These are phyloP conservation scores for Drosophila aff. DNA, from an alignment of 1,140 invertebrate genomes.

Conservation along the genomic window DNA sequence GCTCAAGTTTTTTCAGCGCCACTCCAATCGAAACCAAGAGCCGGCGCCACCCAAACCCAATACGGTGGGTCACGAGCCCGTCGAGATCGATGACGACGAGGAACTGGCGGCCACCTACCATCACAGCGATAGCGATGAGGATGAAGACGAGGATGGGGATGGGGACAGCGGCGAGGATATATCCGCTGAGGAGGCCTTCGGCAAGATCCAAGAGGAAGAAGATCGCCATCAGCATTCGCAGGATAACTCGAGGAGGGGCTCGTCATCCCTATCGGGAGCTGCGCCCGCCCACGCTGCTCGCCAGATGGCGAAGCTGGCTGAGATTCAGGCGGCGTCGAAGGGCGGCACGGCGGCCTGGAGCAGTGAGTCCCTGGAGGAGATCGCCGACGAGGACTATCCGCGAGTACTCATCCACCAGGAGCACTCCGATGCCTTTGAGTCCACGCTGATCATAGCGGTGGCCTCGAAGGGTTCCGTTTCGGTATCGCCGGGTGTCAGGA, in stretches of 20 bases:
- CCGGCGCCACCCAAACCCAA: slow-evolving; percentile 48
- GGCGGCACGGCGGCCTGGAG: slow-evolving; percentile 62
- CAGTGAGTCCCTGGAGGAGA: slow-evolving; percentile 68
- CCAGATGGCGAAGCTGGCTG: slow-evolving; percentile 54
- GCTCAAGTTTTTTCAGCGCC: slow-evolving; percentile 70
- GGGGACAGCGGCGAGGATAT: slow-evolving; percentile 52
- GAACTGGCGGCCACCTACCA: slow-evolving; percentile 69
- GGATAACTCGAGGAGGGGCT: background rate
- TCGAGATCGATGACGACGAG: slow-evolving; percentile 70
- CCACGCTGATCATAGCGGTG: slow-evolving; percentile 79
- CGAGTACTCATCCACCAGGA: slow-evolving; percentile 81
- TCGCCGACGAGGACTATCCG: slow-evolving; percentile 65
- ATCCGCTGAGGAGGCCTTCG: slow-evolving; percentile 56
- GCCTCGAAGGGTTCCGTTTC: slow-evolving; percentile 46
- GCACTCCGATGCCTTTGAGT: slow-evolving; percentile 75
- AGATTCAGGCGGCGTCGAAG: slow-evolving; percentile 49
- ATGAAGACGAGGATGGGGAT: slow-evolving; percentile 8
- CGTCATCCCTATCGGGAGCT: slow-evolving; percentile 23
- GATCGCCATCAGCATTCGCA: background rate
- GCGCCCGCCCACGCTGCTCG: slow-evolving; percentile 34
- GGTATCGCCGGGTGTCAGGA: background rate
- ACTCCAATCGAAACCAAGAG: slow-evolving; percentile 2
- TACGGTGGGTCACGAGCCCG: slow-evolving; percentile 66
- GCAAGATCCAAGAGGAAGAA: slow-evolving; percentile 25
- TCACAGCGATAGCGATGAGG: slow-evolving; percentile 60